Base-by-base conservation (phyloP, 2,888 invertebrate species). In the Lasioglossum marginatum region DNA sequence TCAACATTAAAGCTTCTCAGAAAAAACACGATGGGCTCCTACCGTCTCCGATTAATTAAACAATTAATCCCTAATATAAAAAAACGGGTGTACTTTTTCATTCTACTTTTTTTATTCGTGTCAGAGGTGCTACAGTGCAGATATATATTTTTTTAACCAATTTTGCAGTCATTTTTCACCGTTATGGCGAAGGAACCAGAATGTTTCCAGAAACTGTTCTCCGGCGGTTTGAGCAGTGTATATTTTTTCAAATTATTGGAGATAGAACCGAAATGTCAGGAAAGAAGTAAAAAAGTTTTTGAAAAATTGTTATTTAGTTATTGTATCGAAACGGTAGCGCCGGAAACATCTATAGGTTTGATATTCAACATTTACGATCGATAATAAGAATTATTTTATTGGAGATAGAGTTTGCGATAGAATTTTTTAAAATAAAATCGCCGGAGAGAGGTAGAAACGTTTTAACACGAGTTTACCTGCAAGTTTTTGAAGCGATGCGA, bases 401-500 rank as follows among this genome's bases (percentile, higher is more conserved):
- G n/a, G 60, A n/a, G 5, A 12, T 5, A 1, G 60, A 60, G 12
- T 37, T 52, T 0, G 37, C 6, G 10, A 19, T 6, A 5, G 23
- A 23, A 8, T 16, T 16, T 71, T 27, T n/a, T 43, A 1, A 40
- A 71, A 12, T n/a, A n/a, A 71, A 71, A 27, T 23, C 14, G 27
- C 1, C 23, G 43, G 43, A n/a, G 27, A 40, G 27, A n/a, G 40
- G n/a, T 14, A 16, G 66, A 34, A 66, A 34, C 19, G 23, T 12
- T 68, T 68, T 0, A 63, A 31, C 27, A 8, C 19, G 23, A 60
- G 66, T 66, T 96, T 95, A 98, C 98, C 96, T 98, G 97, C 74
- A 97, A 96, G 95, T 98, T 97, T 93, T 96, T 96, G 95, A 98
- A 98, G 92, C 97, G 96, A 95, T 97, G 97, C 52, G 97, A 97